Conservation (phyloP, 2,888 invertebrate genomes). For the Drosophila quinaria region DNA sequence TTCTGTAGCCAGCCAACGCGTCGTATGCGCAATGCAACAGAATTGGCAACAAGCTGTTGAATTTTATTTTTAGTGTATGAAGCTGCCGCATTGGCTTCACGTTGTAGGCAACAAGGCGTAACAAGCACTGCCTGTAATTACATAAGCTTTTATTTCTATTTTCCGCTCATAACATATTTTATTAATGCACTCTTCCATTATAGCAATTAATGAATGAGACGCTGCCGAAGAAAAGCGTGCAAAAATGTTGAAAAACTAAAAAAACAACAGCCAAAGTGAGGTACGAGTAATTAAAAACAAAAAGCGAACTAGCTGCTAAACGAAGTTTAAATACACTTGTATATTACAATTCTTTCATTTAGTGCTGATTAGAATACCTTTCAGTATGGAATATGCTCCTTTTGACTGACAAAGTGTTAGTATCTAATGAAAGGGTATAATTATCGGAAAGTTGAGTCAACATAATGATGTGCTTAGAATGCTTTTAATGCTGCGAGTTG, state of each 20-base stretch:
- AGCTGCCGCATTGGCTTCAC: constrained; percentile 27
- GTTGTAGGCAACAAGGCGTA: constrained; percentile 28
- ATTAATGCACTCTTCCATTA: constrained; percentile 63
- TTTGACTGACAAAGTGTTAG: not conserved
- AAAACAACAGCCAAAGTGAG: constrained; percentile 23
- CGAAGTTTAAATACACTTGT: constrained; percentile 11
- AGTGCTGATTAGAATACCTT: not conserved
- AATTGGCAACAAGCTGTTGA: constrained; percentile 48
- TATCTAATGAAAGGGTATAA: constrained; percentile 4
- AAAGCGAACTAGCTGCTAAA: not conserved
- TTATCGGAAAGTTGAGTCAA: constrained; percentile 57
- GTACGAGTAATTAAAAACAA: constrained; percentile 61
- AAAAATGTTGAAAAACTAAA: constrained; percentile 7
- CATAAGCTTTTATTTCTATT: constrained; percentile 76
- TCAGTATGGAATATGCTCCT: not conserved
- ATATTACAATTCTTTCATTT: not conserved
- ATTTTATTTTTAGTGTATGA: constrained; percentile 56
- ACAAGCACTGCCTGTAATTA: constrained; percentile 65
- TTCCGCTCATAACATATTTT: constrained; percentile 62
- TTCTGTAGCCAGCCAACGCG: constrained; percentile 24
- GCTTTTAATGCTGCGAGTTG: constrained; percentile 19
- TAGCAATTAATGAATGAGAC: constrained; percentile 58
- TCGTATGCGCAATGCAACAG: constrained; percentile 62
- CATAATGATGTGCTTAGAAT: constrained; percentile 60
- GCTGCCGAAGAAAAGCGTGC: not conserved